Evolutionary conservation across 2,113 vertebrate genomes (phyloP).

Genomic region (Pleuronectes platessa): DNA sequence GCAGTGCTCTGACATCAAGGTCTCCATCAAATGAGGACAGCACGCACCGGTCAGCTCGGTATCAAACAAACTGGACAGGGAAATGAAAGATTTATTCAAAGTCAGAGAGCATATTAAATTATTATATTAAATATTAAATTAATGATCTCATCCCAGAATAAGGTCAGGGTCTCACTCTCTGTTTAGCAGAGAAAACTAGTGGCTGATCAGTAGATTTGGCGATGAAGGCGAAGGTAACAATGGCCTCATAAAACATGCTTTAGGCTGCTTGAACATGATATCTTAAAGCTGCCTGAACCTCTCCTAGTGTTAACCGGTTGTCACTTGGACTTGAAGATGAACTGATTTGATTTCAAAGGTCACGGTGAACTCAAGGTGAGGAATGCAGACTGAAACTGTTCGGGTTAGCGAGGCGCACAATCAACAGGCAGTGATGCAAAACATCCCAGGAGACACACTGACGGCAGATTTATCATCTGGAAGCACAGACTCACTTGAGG

Average conservation of each 20-base stretch:
- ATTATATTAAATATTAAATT: too few relatives aligned
- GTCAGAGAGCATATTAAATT: background rate
- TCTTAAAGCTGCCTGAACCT: too few relatives aligned
- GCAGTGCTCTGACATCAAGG: constrained; percentile 70
- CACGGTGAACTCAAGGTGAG: background rate
- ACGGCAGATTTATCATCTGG: background rate
- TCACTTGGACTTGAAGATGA: too few relatives aligned
- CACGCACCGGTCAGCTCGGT: constrained; percentile 60
- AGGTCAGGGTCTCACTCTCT: background rate
- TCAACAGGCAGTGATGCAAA: background rate
- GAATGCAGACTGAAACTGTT: background rate
- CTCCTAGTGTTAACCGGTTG: too few relatives aligned
- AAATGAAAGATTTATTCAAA: background rate
- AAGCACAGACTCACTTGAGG: constrained; percentile 59
- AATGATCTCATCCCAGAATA: background rate
- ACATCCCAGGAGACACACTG: background rate
- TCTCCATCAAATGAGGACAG: constrained; percentile 64
- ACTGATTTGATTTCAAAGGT: background rate
- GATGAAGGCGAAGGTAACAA: too few relatives aligned
- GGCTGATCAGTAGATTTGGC: too few relatives aligned
- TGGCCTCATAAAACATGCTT: too few relatives aligned
- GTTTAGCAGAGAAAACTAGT: background rate
- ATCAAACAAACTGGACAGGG: constrained; percentile 54
- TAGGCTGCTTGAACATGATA: too few relatives aligned
- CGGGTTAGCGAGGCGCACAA: background rate